Percentiles rank a stretch among this genome's conserved stretches.
phyloP scores from a whole-genome alignment of 1,140 invertebrate species.

The Parasteatoda tepidariorum region DNA sequence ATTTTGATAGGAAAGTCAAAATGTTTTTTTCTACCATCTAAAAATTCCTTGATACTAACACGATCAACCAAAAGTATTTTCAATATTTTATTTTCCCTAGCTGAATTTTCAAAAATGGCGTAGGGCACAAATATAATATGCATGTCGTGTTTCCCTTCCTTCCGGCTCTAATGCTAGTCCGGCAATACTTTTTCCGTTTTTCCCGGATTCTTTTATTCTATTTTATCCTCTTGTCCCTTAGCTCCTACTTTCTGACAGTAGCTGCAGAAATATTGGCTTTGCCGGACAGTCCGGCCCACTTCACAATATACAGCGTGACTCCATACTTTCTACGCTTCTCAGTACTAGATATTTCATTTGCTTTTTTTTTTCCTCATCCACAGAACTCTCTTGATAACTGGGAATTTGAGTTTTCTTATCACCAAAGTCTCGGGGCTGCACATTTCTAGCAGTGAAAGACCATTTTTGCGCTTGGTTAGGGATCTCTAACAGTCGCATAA shows the following conservation, averaged over 20 bases:
- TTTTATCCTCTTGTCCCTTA: neutral
- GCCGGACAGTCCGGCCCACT: slow-evolving; percentile 51
- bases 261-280: slow-evolving; percentile 38
- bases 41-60: no score
- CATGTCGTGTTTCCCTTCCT: neutral
- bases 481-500: slow-evolving; percentile 49
- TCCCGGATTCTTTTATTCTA: neutral
- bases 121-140: slow-evolving; percentile 44
- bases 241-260: slow-evolving; percentile 28
- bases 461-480: slow-evolving; percentile 41
- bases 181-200: slow-evolving; percentile 11
- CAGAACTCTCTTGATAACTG: slow-evolving; percentile 48
- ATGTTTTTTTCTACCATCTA: no score
- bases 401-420: slow-evolving; percentile 44
- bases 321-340: neutral
- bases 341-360: slow-evolving; percentile 54
- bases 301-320: slow-evolving; percentile 45
- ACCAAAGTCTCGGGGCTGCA: slow-evolving; percentile 18
- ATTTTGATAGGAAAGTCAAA: no score
- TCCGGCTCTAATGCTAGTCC: slow-evolving; percentile 6
- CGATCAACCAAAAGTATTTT: no score
- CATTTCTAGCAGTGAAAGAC: slow-evolving; percentile 42
- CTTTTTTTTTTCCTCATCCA: slow-evolving; percentile 28
- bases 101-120: no score
- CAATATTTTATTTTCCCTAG: no score